These are phyloP conservation scores for Therioaphis trifolii DNA, from an alignment of 2,888 invertebrate genomes.

Conservation along the genomic window DNA sequence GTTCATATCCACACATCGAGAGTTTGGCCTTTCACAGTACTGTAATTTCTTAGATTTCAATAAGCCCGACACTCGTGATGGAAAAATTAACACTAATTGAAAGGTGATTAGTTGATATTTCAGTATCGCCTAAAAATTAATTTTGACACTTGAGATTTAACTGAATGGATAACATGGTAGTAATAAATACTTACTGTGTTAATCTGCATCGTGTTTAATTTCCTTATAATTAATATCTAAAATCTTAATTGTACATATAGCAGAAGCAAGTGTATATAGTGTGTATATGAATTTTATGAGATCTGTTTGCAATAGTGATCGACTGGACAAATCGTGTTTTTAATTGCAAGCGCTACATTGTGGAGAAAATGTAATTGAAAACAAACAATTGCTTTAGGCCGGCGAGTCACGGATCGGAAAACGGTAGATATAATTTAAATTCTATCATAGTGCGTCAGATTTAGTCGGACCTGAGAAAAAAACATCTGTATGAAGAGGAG, in stretches of 20 bases:
- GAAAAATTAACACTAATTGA: background rate
- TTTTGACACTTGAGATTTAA: too few species aligned
- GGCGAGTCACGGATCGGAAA: background rate
- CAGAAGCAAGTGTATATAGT: too few species aligned
- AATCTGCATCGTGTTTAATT: too few species aligned
- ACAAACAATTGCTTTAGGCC: background rate
- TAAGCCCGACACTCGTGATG: background rate
- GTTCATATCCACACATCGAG: constrained; percentile 75
- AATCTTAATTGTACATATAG: too few species aligned
- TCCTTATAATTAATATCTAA: too few species aligned
- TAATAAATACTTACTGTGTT: too few species aligned
- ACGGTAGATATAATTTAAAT: background rate
- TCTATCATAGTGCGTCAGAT: background rate
- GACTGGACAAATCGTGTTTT: too few species aligned
- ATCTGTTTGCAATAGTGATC: too few species aligned
- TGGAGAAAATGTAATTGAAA: too few species aligned
- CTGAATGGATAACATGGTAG: too few species aligned
- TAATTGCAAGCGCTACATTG: too few species aligned
- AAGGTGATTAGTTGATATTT: background rate
- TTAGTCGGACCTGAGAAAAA: background rate
- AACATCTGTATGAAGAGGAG: background rate
- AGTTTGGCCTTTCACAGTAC: constrained; percentile 77
- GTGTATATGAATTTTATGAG: too few species aligned
- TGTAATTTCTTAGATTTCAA: constrained; percentile 58
- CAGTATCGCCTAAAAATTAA: constrained; percentile 6